Evolutionary conservation across 2,888 invertebrate species (phyloP).

Genomic region (Zelleria hepariella): DNA sequence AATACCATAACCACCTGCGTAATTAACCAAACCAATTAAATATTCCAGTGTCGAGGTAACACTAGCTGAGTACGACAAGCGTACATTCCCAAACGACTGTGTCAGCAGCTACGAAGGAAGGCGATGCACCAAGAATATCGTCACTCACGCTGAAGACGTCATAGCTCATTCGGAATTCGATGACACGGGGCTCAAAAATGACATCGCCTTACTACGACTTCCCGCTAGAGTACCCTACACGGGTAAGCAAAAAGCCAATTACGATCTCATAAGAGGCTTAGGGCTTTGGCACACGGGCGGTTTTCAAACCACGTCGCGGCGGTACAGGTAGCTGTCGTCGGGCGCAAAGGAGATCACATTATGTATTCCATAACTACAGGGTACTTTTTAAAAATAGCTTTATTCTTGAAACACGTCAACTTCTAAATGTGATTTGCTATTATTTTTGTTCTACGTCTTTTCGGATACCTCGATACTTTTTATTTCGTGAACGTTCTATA

Average conservation of each 20-base stretch:
- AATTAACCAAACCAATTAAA: neutral
- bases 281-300: too few species aligned
- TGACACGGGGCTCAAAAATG: conserved; percentile 39
- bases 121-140: conserved; percentile 45
- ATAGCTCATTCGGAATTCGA: conserved; percentile 42
- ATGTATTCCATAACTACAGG: too few species aligned
- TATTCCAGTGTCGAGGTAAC: conserved; percentile 44
- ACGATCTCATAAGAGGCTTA: conserved; percentile 7
- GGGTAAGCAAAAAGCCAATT: conserved; percentile 26
- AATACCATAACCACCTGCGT: neutral
- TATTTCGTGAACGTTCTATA: too few species aligned
- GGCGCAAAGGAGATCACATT: too few species aligned
- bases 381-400: too few species aligned
- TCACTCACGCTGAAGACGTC: conserved; percentile 36
- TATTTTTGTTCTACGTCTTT: too few species aligned
- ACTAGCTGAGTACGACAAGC: conserved; percentile 55
- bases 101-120: conserved; percentile 30
- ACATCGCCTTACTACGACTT: conserved; percentile 50
- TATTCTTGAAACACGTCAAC: too few species aligned
- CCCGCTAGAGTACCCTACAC: conserved; percentile 43
- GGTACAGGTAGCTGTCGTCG: too few species aligned
- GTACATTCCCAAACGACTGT: conserved; percentile 55
- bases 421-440: too few species aligned
- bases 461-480: too few species aligned
- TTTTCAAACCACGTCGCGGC: too few species aligned